phyloP scores from a whole-genome alignment of 2,888 invertebrate genomes.

The Flexamia atlantica region DNA sequence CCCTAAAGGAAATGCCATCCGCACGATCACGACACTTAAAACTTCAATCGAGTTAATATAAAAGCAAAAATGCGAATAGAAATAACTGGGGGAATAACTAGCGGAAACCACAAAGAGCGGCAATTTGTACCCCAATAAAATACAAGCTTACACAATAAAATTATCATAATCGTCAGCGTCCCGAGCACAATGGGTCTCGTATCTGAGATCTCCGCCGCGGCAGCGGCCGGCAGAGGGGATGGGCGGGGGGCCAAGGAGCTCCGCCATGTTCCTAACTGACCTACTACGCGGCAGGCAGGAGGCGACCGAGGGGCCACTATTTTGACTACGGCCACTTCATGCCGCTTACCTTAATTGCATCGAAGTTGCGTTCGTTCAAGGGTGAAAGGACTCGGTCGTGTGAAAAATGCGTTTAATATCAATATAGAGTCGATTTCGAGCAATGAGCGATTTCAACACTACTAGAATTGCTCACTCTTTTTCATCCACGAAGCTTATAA shows the following conservation, averaged over 20 bases:
- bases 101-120: conserved; percentile 23
- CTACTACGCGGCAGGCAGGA: neutral
- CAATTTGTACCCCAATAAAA: conserved; percentile 52
- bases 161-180: conserved; percentile 44
- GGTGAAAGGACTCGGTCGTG: no score
- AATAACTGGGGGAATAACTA: conserved; percentile 13
- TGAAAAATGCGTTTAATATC: no score
- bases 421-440: no score
- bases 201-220: conserved; percentile 38
- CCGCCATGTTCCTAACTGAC: conserved; percentile 48
- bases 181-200: conserved; percentile 40
- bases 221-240: neutral
- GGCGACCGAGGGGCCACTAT: neutral
- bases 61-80: conserved; percentile 19
- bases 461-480: no score
- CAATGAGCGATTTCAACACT: no score
- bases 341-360: neutral
- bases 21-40: neutral
- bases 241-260: neutral
- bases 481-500: no score
- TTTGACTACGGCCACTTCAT: neutral
- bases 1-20: neutral
- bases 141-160: conserved; percentile 52
- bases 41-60: neutral
- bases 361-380: neutral